These are phyloP conservation scores for Trachelipus rathkii DNA, from an alignment of 1,140 invertebrate genomes.

Conservation along the genomic window DNA sequence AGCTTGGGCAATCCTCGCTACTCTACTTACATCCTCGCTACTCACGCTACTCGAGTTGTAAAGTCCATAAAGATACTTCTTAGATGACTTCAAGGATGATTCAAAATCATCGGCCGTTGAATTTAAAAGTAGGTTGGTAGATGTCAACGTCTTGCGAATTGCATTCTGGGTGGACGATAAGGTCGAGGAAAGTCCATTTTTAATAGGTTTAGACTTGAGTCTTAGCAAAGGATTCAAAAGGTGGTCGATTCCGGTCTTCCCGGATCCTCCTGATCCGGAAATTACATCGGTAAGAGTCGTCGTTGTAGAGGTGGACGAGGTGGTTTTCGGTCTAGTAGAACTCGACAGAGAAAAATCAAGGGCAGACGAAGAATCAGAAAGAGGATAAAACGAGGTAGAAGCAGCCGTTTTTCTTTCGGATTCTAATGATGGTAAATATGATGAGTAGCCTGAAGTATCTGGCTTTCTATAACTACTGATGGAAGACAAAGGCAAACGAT, in stretches of 20 bases:
- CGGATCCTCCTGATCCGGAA: not conserved
- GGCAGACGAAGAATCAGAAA: slow-evolving; percentile 19
- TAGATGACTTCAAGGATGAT: not conserved
- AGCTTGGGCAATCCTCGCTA: slow-evolving; percentile 20
- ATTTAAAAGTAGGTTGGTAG: not conserved
- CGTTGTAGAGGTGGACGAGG: slow-evolving; percentile 18
- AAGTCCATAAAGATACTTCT: slow-evolving; percentile 21
- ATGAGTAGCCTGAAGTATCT: no score
- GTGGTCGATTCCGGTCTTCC: not conserved
- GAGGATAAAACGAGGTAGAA: not conserved
- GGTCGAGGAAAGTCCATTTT: slow-evolving; percentile 7
- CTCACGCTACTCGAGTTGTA: slow-evolving; percentile 43
- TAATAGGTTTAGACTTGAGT: slow-evolving; percentile 18
- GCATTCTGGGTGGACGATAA: not conserved
- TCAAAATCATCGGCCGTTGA: not conserved
- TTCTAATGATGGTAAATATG: no score
- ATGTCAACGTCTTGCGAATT: not conserved
- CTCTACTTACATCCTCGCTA: slow-evolving; percentile 38
- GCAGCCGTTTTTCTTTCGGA: no score
- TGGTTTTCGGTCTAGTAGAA: slow-evolving; percentile 2
- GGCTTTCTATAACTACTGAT: no score
- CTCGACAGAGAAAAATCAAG: not conserved
- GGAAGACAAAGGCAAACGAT: no score
- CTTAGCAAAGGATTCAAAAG: not conserved
- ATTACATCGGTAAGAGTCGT: not conserved